Percentiles rank a stretch among this genome's conserved stretches.
These are phyloP conservation scores for Hylyphantes graminicola DNA, from an alignment of 1,140 invertebrate genomes.

Conservation along the genomic window DNA sequence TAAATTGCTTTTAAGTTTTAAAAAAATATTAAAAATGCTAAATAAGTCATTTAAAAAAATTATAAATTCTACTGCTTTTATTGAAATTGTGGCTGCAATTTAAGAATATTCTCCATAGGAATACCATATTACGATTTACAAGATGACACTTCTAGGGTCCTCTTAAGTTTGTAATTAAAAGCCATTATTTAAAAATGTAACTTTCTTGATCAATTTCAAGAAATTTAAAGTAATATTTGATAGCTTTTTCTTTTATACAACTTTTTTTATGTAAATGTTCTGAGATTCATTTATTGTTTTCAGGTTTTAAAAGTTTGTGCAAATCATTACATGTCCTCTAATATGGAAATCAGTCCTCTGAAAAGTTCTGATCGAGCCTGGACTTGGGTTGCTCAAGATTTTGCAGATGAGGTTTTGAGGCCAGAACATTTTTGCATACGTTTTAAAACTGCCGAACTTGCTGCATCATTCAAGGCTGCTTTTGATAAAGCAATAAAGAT, in stretches of 20 bases:
- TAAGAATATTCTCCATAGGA: too few species aligned
- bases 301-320: conserved; percentile 83
- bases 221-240: too few species aligned
- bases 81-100: too few species aligned
- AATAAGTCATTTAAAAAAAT: too few species aligned
- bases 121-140: too few species aligned
- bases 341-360: conserved; percentile 75
- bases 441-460: conserved; percentile 78
- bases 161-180: background rate
- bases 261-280: background rate
- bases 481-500: conserved; percentile 66
- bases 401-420: conserved; percentile 76
- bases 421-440: conserved; percentile 78
- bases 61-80: too few species aligned
- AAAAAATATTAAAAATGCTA: too few species aligned
- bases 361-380: conserved; percentile 78
- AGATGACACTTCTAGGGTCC: background rate
- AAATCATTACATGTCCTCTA: conserved; percentile 76
- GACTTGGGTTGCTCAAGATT: conserved; percentile 81
- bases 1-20: too few species aligned
- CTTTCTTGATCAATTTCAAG: background rate
- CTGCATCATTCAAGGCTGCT: conserved; percentile 68
- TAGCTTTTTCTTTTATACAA: background rate
- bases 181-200: background rate
- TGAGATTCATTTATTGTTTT: conserved; percentile 5